Conservation (phyloP, 2,797 vertebrate genomes). For the Decapterus maruadsi region DNA sequence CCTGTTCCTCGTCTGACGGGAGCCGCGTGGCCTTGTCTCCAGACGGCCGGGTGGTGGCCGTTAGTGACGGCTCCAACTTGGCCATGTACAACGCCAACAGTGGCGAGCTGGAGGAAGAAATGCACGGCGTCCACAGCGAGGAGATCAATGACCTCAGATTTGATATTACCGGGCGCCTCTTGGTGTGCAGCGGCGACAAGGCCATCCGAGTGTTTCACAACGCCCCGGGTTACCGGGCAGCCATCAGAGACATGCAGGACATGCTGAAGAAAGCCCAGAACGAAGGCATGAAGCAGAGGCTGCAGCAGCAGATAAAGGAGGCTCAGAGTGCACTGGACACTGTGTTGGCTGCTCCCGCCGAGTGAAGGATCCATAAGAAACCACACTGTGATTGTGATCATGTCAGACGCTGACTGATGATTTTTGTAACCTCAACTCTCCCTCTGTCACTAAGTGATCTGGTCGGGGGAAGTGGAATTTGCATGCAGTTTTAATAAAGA, state of each 20-base stretch:
- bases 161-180: slow-evolving; percentile 89
- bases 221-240: slow-evolving; percentile 89
- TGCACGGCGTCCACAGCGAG: slow-evolving; percentile 85
- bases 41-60: slow-evolving; percentile 88
- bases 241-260: slow-evolving; percentile 90
- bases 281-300: slow-evolving; percentile 89
- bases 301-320: slow-evolving; percentile 90
- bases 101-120: slow-evolving; percentile 90
- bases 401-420: slow-evolving; percentile 19
- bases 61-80: slow-evolving; percentile 86
- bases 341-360: slow-evolving; percentile 81
- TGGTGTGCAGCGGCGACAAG: slow-evolving; percentile 91
- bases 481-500: slow-evolving; percentile 82
- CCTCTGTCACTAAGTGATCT: slow-evolving; percentile 31
- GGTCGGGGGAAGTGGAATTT: slow-evolving; percentile 37
- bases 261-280: slow-evolving; percentile 90
- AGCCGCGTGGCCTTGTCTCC: slow-evolving; percentile 91
- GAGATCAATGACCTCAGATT: slow-evolving; percentile 89
- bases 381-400: background rate
- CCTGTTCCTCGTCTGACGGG: slow-evolving; percentile 80
- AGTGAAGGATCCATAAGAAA: slow-evolving; percentile 52
- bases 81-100: slow-evolving; percentile 85
- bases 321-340: slow-evolving; percentile 88
- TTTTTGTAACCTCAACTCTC: slow-evolving; percentile 18
- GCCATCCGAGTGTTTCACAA: slow-evolving; percentile 93